phyloP scores from a whole-genome alignment of 2,797 vertebrate genomes.

The Enteromius viviparus region DNA sequence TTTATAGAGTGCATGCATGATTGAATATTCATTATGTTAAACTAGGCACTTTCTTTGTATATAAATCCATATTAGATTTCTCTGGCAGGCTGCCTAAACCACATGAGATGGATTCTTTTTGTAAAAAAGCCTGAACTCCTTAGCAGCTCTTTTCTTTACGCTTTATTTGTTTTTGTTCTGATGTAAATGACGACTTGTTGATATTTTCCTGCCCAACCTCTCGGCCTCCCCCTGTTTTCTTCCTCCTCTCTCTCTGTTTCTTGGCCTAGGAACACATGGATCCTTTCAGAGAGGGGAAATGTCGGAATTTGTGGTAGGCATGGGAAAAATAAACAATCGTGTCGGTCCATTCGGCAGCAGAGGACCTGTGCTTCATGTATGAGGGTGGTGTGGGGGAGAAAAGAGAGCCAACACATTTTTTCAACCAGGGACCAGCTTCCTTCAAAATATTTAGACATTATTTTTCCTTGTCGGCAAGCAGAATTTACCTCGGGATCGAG shows the following conservation, averaged over 20 bases:
- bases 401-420: constrained; percentile 66
- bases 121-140: constrained; percentile 69
- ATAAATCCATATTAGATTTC: constrained; percentile 86
- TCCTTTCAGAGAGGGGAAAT: constrained; percentile 66
- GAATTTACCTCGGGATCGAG: constrained; percentile 74
- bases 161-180: constrained; percentile 76
- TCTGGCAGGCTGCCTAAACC: constrained; percentile 81
- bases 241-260: constrained; percentile 34
- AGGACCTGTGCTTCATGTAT: constrained; percentile 59
- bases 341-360: constrained; percentile 60
- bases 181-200: constrained; percentile 77
- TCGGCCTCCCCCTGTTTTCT: constrained; percentile 49
- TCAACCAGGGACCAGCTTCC: constrained; percentile 75
- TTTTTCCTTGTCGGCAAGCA: constrained; percentile 71
- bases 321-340: constrained; percentile 74
- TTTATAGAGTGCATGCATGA: constrained; percentile 82
- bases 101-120: constrained; percentile 82
- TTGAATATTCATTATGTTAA: constrained; percentile 93
- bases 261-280: constrained; percentile 63
- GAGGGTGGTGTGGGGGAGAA: constrained; percentile 53
- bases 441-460: constrained; percentile 79
- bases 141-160: constrained; percentile 68
- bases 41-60: constrained; percentile 86
- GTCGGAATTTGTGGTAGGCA: constrained; percentile 69
- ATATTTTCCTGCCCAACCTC: constrained; percentile 72